Evolutionary conservation across 1,140 invertebrate species (phyloP).

Genomic region (Aradophagus sp.): DNA sequence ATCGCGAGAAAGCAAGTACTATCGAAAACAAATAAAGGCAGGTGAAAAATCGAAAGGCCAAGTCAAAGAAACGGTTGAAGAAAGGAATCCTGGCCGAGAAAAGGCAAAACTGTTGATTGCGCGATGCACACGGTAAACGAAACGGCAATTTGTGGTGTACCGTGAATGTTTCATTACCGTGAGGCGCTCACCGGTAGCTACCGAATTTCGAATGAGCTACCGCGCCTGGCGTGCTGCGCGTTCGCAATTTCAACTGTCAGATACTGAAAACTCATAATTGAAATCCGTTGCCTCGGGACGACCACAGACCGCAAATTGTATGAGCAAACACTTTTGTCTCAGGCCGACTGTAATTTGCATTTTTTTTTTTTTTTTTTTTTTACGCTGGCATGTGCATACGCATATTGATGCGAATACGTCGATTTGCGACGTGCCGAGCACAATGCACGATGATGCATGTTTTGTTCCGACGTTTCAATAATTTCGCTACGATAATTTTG

Average conservation of each 20-base stretch:
- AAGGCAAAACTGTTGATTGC: constrained; percentile 62
- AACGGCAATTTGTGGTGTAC: constrained; percentile 73
- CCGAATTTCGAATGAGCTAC: constrained; percentile 75
- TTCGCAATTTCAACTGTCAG: constrained; percentile 59
- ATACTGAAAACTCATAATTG: constrained; percentile 71
- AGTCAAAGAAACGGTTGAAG: too few species aligned
- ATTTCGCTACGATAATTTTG: too few species aligned
- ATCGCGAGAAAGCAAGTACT: constrained; percentile 9
- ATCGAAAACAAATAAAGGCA: too few species aligned
- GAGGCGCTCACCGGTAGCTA: constrained; percentile 69
- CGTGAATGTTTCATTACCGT: constrained; percentile 75
- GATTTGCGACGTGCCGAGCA: constrained; percentile 26
- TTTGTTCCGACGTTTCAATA: too few species aligned
- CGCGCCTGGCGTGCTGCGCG: constrained; percentile 46
- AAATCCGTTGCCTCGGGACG: constrained; percentile 69
- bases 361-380: too few species aligned
- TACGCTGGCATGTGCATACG: constrained; percentile 31
- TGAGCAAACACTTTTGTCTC: constrained; percentile 73
- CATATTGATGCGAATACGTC: constrained; percentile 36
- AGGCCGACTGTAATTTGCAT: constrained; percentile 66
- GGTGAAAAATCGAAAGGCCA: background rate
- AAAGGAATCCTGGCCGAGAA: too few species aligned
- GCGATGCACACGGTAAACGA: constrained; percentile 43
- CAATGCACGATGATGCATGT: too few species aligned
- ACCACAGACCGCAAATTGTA: constrained; percentile 70